These are phyloP conservation scores for Scaptomyza polygonia DNA, from an alignment of 2,888 invertebrate genomes.

Conservation along the genomic window DNA sequence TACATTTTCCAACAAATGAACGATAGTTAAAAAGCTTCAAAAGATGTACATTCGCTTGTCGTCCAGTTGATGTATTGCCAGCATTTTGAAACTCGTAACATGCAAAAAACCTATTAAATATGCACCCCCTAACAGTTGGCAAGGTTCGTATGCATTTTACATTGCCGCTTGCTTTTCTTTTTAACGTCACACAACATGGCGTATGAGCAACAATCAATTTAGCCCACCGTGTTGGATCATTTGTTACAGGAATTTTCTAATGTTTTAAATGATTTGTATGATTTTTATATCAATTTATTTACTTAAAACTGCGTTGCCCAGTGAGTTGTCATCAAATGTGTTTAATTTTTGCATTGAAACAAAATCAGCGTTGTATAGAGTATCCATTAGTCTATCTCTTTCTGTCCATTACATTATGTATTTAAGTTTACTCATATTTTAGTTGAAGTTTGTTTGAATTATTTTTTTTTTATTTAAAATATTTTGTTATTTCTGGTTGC, in stretches of 20 bases:
- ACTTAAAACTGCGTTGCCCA: too few species aligned
- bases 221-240: constrained; percentile 9
- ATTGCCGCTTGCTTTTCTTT: constrained; percentile 14
- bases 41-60: not conserved
- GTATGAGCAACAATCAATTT: constrained; percentile 26
- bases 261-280: too few species aligned
- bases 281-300: too few species aligned
- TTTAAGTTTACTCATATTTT: too few species aligned
- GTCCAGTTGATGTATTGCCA: too few species aligned
- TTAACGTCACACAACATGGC: constrained; percentile 32
- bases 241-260: constrained; percentile 23
- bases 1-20: not conserved
- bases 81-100: not conserved
- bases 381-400: not conserved
- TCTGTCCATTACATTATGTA: too few species aligned
- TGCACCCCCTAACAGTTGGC: constrained; percentile 23
- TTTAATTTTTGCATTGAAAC: not conserved
- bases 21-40: not conserved
- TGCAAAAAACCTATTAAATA: constrained; percentile 10
- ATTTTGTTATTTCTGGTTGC: constrained; percentile 29
- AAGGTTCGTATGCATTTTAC: constrained; percentile 12
- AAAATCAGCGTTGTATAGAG: not conserved
- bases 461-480: too few species aligned
- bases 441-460: too few species aligned
- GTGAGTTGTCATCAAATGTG: too few species aligned